Percentiles rank a stretch among this genome's conserved stretches.
Conservation (phyloP, 2,113 vertebrate species). For the Oplegnathus fasciatus region DNA sequence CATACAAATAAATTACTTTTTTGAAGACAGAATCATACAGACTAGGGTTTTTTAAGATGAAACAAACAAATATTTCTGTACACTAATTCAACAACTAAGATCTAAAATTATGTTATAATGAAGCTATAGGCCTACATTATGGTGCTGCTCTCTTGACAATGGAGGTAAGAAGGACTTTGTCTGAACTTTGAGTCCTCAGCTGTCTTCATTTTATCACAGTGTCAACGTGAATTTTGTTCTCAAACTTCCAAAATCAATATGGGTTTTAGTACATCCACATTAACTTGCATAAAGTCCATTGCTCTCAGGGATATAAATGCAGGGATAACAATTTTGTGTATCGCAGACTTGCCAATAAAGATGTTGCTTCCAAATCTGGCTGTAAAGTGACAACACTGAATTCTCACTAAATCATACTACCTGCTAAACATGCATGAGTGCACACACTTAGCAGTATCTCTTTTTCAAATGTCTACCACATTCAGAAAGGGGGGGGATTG, state of each 20-base stretch:
- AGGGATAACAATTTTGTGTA: neutral
- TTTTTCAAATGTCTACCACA: slow-evolving; percentile 37
- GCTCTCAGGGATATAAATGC: neutral
- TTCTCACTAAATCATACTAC: slow-evolving; percentile 27
- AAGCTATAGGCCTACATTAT: no score
- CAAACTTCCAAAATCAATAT: no score
- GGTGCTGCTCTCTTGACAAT: no score
- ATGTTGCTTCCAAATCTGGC: slow-evolving; percentile 18
- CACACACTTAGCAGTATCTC: slow-evolving; percentile 11
- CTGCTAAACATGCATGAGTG: slow-evolving; percentile 30
- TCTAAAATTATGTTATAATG: neutral
- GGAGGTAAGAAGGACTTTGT: no score
- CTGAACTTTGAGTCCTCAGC: no score
- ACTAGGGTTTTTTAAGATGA: no score
- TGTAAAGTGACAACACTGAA: slow-evolving; percentile 16
- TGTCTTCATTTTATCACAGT: no score
- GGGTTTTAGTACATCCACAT: neutral
- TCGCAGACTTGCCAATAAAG: neutral
- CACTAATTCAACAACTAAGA: neutral
- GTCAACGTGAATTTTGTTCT: no score
- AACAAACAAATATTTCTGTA: no score
- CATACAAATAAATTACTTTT: neutral
- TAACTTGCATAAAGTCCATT: neutral
- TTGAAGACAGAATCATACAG: no score
- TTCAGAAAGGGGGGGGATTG: slow-evolving; percentile 8